Percentiles rank a stretch among this genome's conserved stretches.
Conservation (phyloP, 1,140 invertebrate species). For the Drosophila gunungcola region DNA sequence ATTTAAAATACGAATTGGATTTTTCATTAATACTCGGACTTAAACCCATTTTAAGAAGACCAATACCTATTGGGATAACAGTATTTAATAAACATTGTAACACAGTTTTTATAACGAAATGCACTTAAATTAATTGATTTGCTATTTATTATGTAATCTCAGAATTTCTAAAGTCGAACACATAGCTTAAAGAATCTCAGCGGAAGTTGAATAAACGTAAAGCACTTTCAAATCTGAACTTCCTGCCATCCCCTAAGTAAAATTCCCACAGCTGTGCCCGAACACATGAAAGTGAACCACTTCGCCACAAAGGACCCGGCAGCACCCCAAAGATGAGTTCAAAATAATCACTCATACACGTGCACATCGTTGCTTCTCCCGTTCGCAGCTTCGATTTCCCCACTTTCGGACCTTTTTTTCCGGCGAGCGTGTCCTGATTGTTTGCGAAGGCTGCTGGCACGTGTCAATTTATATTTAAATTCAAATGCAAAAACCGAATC, state of each 20-base stretch:
- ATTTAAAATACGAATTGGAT: no score
- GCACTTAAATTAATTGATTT: no score
- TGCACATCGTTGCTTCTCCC: constrained; percentile 26
- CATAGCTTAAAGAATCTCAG: not conserved
- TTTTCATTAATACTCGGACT: no score
- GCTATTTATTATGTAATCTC: not conserved
- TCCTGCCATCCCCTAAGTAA: not conserved
- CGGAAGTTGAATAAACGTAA: constrained; percentile 1
- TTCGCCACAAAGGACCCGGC: not conserved
- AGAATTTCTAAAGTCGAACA: not conserved
- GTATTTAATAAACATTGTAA: no score
- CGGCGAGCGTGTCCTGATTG: constrained; percentile 35
- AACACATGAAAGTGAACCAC: constrained; percentile 10
- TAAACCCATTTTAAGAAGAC: no score
- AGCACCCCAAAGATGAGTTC: constrained; percentile 20
- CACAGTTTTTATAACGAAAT: no score
- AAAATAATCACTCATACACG: constrained; percentile 54
- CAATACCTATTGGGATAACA: no score
- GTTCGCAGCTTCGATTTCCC: constrained; percentile 19
- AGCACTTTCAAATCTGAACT: constrained; percentile 7
- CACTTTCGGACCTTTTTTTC: constrained; percentile 49
- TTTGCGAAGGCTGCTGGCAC: constrained; percentile 56
- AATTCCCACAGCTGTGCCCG: constrained; percentile 8
- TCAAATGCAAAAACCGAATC: constrained; percentile 75
- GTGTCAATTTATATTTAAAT: constrained; percentile 82